These are phyloP conservation scores for Diprion similis DNA, from an alignment of 1,140 invertebrate species.

Conservation along the genomic window DNA sequence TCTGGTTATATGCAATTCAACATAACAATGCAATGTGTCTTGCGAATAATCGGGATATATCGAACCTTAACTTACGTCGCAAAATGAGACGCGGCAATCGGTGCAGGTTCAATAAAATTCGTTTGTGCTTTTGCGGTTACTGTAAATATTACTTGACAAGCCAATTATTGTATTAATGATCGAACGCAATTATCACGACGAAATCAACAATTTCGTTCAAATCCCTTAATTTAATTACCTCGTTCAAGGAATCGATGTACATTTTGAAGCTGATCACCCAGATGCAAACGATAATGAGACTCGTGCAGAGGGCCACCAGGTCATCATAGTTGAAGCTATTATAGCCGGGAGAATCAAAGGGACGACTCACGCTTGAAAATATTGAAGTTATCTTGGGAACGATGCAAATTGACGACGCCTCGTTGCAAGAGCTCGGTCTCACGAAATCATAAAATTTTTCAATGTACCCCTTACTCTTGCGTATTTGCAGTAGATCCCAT, in stretches of 20 bases:
- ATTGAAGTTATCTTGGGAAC: not conserved
- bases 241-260: constrained; percentile 7
- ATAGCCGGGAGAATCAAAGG: not conserved
- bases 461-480: not conserved
- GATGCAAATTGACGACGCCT: not conserved
- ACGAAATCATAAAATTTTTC: not conserved
- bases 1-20: no score
- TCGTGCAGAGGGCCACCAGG: not conserved
- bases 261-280: constrained; percentile 11
- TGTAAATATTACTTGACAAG: no score
- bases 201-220: no score
- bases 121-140: no score
- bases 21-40: no score
- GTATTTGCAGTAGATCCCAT: not conserved
- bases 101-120: no score
- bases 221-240: not conserved
- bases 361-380: not conserved
- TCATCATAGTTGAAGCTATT: constrained; percentile 4
- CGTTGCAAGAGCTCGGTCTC: not conserved
- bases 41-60: no score
- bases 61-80: no score
- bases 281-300: not conserved
- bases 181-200: no score
- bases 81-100: no score
- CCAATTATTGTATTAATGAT: no score